A percentile compares a stretch with the other conserved stretches of the same genome.
phyloP scores from a whole-genome alignment of 2,888 invertebrate genomes.

The Brenthis daphne region DNA sequence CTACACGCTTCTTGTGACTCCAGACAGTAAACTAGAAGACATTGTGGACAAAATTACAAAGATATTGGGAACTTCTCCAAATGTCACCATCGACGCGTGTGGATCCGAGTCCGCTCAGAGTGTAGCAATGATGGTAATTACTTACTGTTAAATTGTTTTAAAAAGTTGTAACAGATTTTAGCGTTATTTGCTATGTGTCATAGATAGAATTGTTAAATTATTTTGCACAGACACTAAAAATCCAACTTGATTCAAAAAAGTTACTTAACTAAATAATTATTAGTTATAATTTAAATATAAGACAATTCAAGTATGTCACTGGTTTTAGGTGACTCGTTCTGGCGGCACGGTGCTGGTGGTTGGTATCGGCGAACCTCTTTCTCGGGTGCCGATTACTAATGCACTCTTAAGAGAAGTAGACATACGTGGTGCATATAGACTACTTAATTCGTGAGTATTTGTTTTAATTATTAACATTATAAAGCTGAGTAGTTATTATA shows the following conservation, averaged over 20 bases:
- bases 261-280: neutral
- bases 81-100: constrained; percentile 92
- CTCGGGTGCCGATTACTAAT: constrained; percentile 89
- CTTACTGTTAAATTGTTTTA: too few relatives aligned
- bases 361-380: constrained; percentile 88
- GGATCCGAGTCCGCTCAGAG: constrained; percentile 89
- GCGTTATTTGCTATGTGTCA: too few relatives aligned
- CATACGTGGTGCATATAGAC: constrained; percentile 94
- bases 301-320: neutral
- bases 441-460: constrained; percentile 88
- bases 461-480: neutral
- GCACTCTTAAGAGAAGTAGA: constrained; percentile 93
- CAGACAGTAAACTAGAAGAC: constrained; percentile 79
- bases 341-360: constrained; percentile 93
- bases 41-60: constrained; percentile 80
- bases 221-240: too few relatives aligned
- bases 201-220: too few relatives aligned
- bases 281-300: neutral
- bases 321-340: constrained; percentile 87
- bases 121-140: constrained; percentile 87
- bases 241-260: too few relatives aligned
- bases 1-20: constrained; percentile 81
- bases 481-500: too few relatives aligned
- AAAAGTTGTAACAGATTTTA: too few relatives aligned
- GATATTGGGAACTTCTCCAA: constrained; percentile 84